Evolutionary conservation across 2,888 invertebrate genomes (phyloP).

Genomic region (Dorcus hopei): DNA sequence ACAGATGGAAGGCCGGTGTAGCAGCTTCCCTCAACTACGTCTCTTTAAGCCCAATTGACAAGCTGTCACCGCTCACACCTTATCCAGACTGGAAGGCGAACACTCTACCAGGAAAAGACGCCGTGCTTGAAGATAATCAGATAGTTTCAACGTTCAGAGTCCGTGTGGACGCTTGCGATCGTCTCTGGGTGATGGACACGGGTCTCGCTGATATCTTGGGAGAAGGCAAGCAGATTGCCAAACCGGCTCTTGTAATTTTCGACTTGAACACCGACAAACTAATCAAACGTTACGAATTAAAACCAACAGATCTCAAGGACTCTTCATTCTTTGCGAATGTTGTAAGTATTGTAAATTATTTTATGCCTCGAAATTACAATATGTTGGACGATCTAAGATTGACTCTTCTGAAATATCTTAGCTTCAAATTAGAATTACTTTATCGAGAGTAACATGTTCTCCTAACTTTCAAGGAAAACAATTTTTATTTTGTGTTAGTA

Average conservation of each 20-base stretch:
- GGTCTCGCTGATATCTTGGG: slow-evolving; percentile 75
- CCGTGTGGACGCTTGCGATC: slow-evolving; percentile 71
- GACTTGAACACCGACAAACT: slow-evolving; percentile 74
- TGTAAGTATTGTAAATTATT: slow-evolving; percentile 51
- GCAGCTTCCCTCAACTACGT: slow-evolving; percentile 69
- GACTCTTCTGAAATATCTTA: background rate
- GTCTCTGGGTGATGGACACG: slow-evolving; percentile 80
- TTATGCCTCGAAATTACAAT: background rate
- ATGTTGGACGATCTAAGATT: too few relatives aligned
- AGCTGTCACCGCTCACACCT: slow-evolving; percentile 70
- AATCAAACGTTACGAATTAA: slow-evolving; percentile 66
- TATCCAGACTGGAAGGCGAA: slow-evolving; percentile 80
- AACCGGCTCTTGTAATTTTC: slow-evolving; percentile 65
- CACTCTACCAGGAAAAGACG: slow-evolving; percentile 63
- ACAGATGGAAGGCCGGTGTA: slow-evolving; percentile 64
- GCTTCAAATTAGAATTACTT: background rate
- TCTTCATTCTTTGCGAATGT: slow-evolving; percentile 80
- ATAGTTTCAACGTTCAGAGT: slow-evolving; percentile 73
- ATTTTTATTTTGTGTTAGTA: too few relatives aligned
- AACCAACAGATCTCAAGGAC: slow-evolving; percentile 64
- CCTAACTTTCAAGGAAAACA: too few relatives aligned
- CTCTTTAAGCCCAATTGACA: slow-evolving; percentile 56
- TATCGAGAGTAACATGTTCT: too few relatives aligned
- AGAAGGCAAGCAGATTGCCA: slow-evolving; percentile 58
- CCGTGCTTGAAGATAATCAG: slow-evolving; percentile 53